Evolutionary conservation across 1,140 invertebrate species (phyloP).

Genomic region (Neodiprion lecontei): DNA sequence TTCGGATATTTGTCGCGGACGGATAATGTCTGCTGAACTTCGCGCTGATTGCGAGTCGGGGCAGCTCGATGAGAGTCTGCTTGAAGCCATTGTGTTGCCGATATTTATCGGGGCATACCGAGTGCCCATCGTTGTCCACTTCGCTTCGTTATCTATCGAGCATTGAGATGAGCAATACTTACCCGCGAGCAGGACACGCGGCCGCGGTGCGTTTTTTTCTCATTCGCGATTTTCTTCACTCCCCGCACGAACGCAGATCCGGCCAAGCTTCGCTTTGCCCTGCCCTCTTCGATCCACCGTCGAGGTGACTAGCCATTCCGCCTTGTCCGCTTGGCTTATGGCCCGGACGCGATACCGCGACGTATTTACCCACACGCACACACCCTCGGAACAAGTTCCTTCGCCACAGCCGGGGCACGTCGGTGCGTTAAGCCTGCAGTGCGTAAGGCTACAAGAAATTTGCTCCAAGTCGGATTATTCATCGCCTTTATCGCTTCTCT

Average conservation of each 20-base stretch:
- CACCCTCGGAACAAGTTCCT: neutral
- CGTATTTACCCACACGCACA: neutral
- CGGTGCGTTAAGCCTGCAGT: neutral
- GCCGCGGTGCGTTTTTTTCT: neutral
- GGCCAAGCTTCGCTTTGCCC: neutral
- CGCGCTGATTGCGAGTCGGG: too few relatives aligned
- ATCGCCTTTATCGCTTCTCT: neutral
- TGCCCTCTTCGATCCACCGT: neutral
- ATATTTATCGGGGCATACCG: neutral
- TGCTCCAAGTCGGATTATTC: neutral
- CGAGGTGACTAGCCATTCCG: neutral
- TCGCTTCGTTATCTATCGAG: too few relatives aligned
- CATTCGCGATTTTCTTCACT: neutral
- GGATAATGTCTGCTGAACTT: too few relatives aligned
- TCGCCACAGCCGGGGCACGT: neutral
- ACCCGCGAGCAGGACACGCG: too few relatives aligned
- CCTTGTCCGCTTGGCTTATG: neutral
- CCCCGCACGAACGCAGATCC: neutral
- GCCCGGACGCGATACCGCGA: neutral
- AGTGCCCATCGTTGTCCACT: too few relatives aligned
- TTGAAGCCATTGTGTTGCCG: neutral
- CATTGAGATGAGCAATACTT: too few relatives aligned
- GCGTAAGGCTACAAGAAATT: slow-evolving; percentile 1
- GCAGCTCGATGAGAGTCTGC: too few relatives aligned
- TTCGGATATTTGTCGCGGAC: neutral